A percentile compares a stretch with the other conserved stretches of the same genome.
Evolutionary conservation across 2,888 invertebrate species (phyloP).

Genomic region (Tribolium freemani): DNA sequence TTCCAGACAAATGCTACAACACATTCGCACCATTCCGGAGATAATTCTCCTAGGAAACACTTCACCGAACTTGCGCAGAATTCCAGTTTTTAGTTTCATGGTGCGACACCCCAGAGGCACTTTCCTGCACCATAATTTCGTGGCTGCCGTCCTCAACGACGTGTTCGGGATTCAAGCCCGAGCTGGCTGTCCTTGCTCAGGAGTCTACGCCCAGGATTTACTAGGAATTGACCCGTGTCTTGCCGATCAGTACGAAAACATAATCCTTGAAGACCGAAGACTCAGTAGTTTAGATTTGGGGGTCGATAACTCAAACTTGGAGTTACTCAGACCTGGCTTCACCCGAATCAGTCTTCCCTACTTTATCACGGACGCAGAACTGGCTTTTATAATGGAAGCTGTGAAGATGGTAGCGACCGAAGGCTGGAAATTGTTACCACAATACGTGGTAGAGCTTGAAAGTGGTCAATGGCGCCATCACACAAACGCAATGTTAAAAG

Average conservation of each 20-base stretch:
- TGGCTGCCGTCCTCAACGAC: conserved; percentile 89
- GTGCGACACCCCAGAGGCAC: conserved; percentile 85
- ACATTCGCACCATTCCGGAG: conserved; percentile 84
- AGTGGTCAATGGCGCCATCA: conserved; percentile 93
- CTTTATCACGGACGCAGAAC: conserved; percentile 84
- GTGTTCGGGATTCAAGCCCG: conserved; percentile 92
- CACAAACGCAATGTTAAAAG: conserved; percentile 82
- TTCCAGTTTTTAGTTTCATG: conserved; percentile 90
- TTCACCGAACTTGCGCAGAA: conserved; percentile 76
- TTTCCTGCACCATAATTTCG: conserved; percentile 90
- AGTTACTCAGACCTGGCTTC: conserved; percentile 89
- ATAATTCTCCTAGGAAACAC: conserved; percentile 82
- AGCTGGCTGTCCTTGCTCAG: conserved; percentile 85
- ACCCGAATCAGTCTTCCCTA: conserved; percentile 88
- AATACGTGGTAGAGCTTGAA: conserved; percentile 88
- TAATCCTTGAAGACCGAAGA: conserved; percentile 75
- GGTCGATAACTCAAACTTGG: conserved; percentile 70
- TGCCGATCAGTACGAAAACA: conserved; percentile 81
- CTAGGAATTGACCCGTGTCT: conserved; percentile 86
- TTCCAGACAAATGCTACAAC: conserved; percentile 83
- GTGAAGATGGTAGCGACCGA: conserved; percentile 89
- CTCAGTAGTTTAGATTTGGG: conserved; percentile 67
- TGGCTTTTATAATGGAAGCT: conserved; percentile 87
- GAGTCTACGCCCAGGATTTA: conserved; percentile 87
- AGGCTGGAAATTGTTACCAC: conserved; percentile 90